Evolutionary conservation across 2,797 vertebrate species (phyloP).

Genomic region (Anguilla marmorata): DNA sequence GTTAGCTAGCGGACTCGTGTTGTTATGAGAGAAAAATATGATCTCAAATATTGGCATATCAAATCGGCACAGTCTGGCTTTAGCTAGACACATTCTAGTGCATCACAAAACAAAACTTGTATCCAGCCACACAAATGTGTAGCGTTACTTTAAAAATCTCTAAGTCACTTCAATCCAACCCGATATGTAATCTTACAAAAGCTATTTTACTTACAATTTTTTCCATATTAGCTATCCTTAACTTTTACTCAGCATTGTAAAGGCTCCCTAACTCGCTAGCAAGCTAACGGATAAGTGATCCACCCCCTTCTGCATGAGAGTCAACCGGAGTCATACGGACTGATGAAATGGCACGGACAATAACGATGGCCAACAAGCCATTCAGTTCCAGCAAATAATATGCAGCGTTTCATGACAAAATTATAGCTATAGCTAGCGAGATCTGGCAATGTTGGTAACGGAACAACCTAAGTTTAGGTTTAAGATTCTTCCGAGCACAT

Average conservation of each 20-base stretch:
- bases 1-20: not conserved
- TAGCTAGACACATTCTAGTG: not conserved
- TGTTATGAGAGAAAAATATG: not conserved
- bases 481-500: not conserved
- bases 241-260: not conserved
- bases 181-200: not conserved
- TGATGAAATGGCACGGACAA: not conserved
- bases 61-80: too few species aligned
- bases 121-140: not conserved
- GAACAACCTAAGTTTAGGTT: too few species aligned
- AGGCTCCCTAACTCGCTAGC: not conserved
- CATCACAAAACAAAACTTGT: slow-evolving; percentile 1
- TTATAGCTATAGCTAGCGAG: not conserved
- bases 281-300: not conserved
- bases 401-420: not conserved
- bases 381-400: not conserved
- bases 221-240: not conserved
- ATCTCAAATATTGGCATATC: not conserved
- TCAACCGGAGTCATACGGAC: not conserved
- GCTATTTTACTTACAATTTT: not conserved
- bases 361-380: not conserved
- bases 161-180: not conserved
- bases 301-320: not conserved
- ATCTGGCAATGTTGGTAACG: too few species aligned
- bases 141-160: not conserved